Evolutionary conservation across 2,888 invertebrate genomes (phyloP), one percentile per base, ranked within the genome.

Genomic region (Ommatoiulus sabulosus): DNA sequence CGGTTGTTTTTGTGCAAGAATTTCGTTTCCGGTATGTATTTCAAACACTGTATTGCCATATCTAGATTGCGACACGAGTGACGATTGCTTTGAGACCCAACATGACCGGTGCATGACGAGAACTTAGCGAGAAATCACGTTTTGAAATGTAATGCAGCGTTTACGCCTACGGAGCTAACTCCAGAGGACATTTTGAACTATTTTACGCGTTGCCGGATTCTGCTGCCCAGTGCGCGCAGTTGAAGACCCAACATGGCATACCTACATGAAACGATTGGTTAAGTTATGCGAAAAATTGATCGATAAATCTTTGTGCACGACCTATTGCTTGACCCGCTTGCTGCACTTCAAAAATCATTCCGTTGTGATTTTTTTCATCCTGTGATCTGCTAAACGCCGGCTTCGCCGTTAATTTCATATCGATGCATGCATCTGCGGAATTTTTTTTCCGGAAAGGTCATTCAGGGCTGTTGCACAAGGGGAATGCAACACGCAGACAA

Each of bases 401-500:
- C 17, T 52, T 63, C 20, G n/a, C 63, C 20, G 63, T 63, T 63
- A 63, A 63, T 63, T 63, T 63, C 63, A 20, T 63, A 63, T 63
- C 20, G 63, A 63, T 63, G 63, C n/a, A 63, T 57, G 46, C 46
- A 46, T 46, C 46, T 46, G 46, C 46, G 46, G 46, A 7, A 7
- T 52, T 52, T 52, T 52, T n/a, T 52, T 52, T 52, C 10, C 52
- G 10, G 52, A 15, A 15, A 52, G 52, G 52, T 52, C 52, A 52
- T 52, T 52, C 17, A 17, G 52, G 52, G 52, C 52, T 52, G 63
- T 20, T 63, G 63, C 63, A 63, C 20, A 63, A 6, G 20, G 63
- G 63, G 20, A 63, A 63, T 20, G 63, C 63, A 63, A 63, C 63
- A 63, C 63, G 63, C 63, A 20, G 63, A 20, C 63, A 63, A 63